These are phyloP conservation scores for Calliopum simillimum DNA, from an alignment of 2,888 invertebrate species.

Conservation along the genomic window DNA sequence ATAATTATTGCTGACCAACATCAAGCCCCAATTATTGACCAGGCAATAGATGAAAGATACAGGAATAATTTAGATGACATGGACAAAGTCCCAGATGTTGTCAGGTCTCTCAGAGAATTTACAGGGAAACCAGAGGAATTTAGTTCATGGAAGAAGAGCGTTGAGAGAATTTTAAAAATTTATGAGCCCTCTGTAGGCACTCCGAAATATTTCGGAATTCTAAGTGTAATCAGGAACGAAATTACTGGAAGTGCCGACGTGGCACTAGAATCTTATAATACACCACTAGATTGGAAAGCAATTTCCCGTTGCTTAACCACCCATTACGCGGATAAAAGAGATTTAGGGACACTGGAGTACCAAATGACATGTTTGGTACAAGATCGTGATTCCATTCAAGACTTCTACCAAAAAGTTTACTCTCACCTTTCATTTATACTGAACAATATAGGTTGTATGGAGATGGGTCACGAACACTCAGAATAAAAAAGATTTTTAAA, in stretches of 20 bases:
- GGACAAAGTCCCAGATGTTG: constrained; percentile 27
- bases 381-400: constrained; percentile 5
- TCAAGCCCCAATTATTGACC: no score
- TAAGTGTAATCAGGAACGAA: constrained; percentile 33
- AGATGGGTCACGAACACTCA: neutral
- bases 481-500: no score
- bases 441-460: constrained; percentile 30
- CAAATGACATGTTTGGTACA: constrained; percentile 35
- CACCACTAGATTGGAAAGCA: constrained; percentile 35
- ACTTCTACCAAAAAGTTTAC: constrained; percentile 30
- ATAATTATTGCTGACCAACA: no score
- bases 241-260: constrained; percentile 31
- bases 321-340: constrained; percentile 44
- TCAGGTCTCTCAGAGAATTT: constrained; percentile 36
- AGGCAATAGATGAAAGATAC: no score
- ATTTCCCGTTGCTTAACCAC: constrained; percentile 35
- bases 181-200: constrained; percentile 29
- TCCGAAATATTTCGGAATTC: constrained; percentile 35
- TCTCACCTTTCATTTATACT: constrained; percentile 32
- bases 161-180: constrained; percentile 31
- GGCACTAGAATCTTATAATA: constrained; percentile 30
- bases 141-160: constrained; percentile 31
- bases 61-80: no score
- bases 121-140: constrained; percentile 37
- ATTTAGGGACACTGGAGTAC: constrained; percentile 43